A percentile compares a stretch with the other conserved stretches of the same genome.
phyloP scores from a whole-genome alignment of 2,113 vertebrate species.

The Ailurus styani region DNA sequence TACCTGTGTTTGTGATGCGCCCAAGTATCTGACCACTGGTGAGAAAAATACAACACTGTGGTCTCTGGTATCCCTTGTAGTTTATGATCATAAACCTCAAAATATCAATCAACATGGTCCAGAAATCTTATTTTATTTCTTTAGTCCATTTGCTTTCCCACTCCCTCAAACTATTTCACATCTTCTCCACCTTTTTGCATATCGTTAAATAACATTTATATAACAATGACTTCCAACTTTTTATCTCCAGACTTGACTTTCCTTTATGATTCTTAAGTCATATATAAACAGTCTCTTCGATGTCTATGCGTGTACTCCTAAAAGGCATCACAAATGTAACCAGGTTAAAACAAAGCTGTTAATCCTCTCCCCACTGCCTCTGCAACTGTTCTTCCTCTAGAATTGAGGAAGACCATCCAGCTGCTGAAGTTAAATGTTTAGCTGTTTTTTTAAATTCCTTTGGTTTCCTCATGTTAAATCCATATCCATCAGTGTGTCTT shows the following conservation, averaged over 20 bases:
- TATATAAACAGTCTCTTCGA: not conserved
- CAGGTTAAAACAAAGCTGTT: not conserved
- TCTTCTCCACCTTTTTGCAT: not conserved
- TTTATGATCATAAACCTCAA: not conserved
- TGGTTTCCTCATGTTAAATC: not conserved
- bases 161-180: not conserved
- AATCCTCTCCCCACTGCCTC: not conserved
- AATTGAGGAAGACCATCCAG: not conserved
- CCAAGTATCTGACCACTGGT: not conserved
- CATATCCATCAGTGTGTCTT: not conserved
- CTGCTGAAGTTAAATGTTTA: not conserved
- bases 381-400: not conserved
- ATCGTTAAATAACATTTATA: not conserved
- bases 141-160: not conserved
- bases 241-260: not conserved
- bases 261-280: not conserved
- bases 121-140: not conserved
- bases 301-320: not conserved
- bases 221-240: not conserved
- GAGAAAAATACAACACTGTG: not conserved
- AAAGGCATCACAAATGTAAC: not conserved
- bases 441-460: not conserved
- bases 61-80: not conserved
- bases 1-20: not conserved
- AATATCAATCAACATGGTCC: not conserved